These are phyloP conservation scores for Macquaria ambigua DNA, from an alignment of 2,113 vertebrate species.

Conservation along the genomic window DNA sequence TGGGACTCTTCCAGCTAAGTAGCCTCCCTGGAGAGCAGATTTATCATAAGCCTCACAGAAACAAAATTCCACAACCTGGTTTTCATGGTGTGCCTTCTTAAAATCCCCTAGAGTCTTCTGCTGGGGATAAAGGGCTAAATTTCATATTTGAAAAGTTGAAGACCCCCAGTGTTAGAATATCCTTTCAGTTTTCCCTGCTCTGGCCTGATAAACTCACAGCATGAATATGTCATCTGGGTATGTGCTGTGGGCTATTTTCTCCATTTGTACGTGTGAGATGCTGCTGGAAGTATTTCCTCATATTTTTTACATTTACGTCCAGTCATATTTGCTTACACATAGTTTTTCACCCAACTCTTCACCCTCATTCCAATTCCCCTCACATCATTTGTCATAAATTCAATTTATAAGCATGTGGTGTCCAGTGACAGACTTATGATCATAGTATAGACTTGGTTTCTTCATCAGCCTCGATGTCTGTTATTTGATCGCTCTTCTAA, in stretches of 20 bases:
- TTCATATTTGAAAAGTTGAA: slow-evolving; percentile 43
- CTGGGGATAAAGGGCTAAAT: slow-evolving; percentile 43
- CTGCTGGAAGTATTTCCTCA: slow-evolving; percentile 11
- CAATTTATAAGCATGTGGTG: slow-evolving; percentile 50
- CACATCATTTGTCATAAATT: slow-evolving; percentile 47
- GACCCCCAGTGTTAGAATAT: slow-evolving; percentile 34
- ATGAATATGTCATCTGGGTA: slow-evolving; percentile 17
- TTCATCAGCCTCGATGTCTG: slow-evolving; percentile 43
- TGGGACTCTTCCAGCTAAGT: slow-evolving; percentile 66
- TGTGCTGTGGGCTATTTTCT: slow-evolving; percentile 19
- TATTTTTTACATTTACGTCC: slow-evolving; percentile 11
- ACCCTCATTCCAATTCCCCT: slow-evolving; percentile 8
- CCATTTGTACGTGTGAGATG: neutral
- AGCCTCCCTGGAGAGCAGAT: slow-evolving; percentile 61
- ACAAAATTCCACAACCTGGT: slow-evolving; percentile 50
- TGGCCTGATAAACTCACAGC: slow-evolving; percentile 16
- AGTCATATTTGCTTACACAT: slow-evolving; percentile 27
- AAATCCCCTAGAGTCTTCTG: slow-evolving; percentile 24
- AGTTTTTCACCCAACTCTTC: slow-evolving; percentile 13
- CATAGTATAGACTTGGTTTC: slow-evolving; percentile 8
- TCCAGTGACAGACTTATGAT: slow-evolving; percentile 33
- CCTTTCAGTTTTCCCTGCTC: slow-evolving; percentile 14
- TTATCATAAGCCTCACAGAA: slow-evolving; percentile 58
- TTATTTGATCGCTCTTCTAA: slow-evolving; percentile 42
- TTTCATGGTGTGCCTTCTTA: slow-evolving; percentile 53